Conservation (phyloP, 2,113 vertebrate genomes). For the Albula glossodonta region DNA sequence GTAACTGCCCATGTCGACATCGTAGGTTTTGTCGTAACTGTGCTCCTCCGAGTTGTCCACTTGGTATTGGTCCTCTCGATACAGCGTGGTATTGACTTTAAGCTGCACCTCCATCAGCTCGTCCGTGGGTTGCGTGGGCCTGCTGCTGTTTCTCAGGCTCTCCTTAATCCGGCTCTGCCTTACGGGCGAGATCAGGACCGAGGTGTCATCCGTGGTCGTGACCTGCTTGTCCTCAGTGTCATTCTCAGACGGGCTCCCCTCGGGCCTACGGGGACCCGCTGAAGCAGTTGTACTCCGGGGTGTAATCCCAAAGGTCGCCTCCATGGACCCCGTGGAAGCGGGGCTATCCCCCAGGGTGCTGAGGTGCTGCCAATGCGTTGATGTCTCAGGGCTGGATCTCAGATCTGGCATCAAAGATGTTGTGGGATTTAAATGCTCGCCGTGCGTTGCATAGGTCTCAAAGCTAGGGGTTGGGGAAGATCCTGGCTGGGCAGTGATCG, state of each 20-base stretch:
- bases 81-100: slow-evolving; percentile 72
- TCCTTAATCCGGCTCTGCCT: slow-evolving; percentile 61
- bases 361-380: slow-evolving; percentile 16
- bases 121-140: slow-evolving; percentile 49
- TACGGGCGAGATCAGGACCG: slow-evolving; percentile 48
- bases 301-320: slow-evolving; percentile 27
- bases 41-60: slow-evolving; percentile 66
- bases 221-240: slow-evolving; percentile 54
- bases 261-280: slow-evolving; percentile 18
- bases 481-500: slow-evolving; percentile 6
- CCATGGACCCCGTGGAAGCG: slow-evolving; percentile 23
- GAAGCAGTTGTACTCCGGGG: slow-evolving; percentile 40
- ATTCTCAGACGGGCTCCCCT: slow-evolving; percentile 52
- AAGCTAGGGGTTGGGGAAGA: not conserved
- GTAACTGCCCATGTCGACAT: slow-evolving; percentile 73
- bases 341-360: not conserved
- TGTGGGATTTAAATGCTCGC: not conserved
- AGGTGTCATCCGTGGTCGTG: slow-evolving; percentile 45
- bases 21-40: slow-evolving; percentile 67
- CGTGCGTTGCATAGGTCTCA: slow-evolving; percentile 17
- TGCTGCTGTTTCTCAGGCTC: slow-evolving; percentile 55
- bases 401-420: not conserved
- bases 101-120: slow-evolving; percentile 59
- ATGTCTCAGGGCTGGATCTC: not conserved
- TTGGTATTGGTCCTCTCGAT: slow-evolving; percentile 67